These are phyloP conservation scores for Sphyrna mokarran DNA, from an alignment of 2,113 vertebrate genomes.

Conservation along the genomic window DNA sequence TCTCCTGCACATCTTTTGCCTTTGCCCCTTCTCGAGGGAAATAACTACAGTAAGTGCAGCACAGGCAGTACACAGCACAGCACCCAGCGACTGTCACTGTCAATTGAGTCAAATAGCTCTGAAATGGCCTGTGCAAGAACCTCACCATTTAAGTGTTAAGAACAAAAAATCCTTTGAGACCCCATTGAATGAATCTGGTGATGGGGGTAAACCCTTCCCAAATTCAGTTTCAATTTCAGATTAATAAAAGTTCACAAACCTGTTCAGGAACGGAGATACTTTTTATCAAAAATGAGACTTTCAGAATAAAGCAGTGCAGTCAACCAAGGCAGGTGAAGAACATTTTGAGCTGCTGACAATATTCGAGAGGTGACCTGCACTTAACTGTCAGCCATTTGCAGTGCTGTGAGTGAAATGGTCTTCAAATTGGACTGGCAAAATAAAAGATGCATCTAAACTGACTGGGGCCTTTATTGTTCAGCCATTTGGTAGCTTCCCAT, in stretches of 20 bases:
- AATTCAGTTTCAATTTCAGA: slow-evolving; percentile 6
- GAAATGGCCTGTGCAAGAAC: neutral
- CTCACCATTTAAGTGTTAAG: neutral
- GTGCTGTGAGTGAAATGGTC: neutral
- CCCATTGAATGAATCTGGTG: neutral
- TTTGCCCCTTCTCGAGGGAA: neutral
- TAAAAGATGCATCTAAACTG: neutral
- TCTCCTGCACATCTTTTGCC: neutral
- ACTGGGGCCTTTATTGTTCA: neutral
- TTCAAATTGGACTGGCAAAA: neutral
- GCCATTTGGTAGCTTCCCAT: neutral
- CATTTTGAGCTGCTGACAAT: neutral
- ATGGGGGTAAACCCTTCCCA: slow-evolving; percentile 7
- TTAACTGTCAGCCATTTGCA: neutral
- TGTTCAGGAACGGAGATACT: neutral
- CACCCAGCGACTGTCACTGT: neutral
- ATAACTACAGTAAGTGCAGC: neutral
- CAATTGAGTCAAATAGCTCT: neutral
- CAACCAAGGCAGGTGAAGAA: neutral
- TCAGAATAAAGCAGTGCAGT: neutral
- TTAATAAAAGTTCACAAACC: slow-evolving; percentile 20
- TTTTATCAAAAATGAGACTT: slow-evolving; percentile 7
- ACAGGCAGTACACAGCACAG: neutral
- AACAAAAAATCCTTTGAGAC: neutral
- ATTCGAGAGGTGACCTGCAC: neutral